Base-by-base conservation (phyloP, 1,140 invertebrate species). In the Drosophila lowei region DNA sequence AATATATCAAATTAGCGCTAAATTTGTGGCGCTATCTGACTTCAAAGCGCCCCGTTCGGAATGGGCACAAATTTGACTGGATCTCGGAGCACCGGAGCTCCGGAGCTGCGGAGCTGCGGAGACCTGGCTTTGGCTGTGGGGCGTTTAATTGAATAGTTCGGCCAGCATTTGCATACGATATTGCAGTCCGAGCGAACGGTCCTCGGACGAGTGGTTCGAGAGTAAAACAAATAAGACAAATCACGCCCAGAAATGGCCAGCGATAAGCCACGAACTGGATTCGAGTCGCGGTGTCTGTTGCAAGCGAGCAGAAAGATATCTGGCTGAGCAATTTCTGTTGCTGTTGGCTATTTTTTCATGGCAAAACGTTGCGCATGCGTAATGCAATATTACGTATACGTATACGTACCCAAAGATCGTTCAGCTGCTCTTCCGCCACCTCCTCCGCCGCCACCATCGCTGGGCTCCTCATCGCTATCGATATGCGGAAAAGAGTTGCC, bases 401-500 rank as follows among this genome's bases (percentile, higher is more conserved):
- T 75, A 88, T 76, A 90, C 89, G 86, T 75, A 88, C 78, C 88
- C 38, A 71, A 25, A 54, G 34, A 38, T 38, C 34, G 11, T 65
- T 83, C 80, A 91, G 91, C 16, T 81, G 86, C 47, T 91, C 90
- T 57, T 92, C 91, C 30, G 21, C 90, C 72, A 93, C 93, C 63
- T 93, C 93, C 68, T 94, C 94, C 53, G 54, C 64, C 53, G 53
- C 64, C 77, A 25, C 44, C 63, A 59, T 92, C 92, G 72, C 94
- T 93, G 54, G 94, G 94, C 79, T 95, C 94, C 65, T 95, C 94
- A 77, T 95, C 94, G 78, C 94, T 95, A 90, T 95, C 94, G 72
- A 95, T 95, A 89, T 95, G 94, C 48, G 93, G 93, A 90, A 95
- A 95, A 62, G 94, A 94, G n/a, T 93, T 93, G 8, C 93, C 94